Evolutionary conservation across 2,113 vertebrate genomes (phyloP), one percentile per base, ranked within the genome.

Genomic region (Proteles cristata): DNA sequence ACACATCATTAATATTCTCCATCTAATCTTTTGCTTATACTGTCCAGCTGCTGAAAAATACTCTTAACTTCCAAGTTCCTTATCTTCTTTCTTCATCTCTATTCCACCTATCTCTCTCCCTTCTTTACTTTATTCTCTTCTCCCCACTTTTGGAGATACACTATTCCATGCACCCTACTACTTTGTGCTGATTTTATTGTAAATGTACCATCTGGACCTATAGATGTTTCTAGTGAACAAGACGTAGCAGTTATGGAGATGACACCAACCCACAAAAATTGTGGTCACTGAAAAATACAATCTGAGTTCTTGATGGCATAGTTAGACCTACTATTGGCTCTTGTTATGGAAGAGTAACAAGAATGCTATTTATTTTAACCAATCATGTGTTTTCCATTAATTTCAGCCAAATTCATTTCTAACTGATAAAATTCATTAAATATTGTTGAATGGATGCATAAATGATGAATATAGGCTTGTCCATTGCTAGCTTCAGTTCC

Each of bases 391-490:
- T 93, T 92, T 93, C 25, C 1, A 74, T 61, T 90, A 61, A 55
- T 66, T 76, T 89, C 33, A 88, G 2, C 3, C 48, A 91, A 76
- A 43, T 55, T 48, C 90, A 90, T 74, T 84, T 90, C 48, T 74
- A 93, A 48, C 39, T n/a, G 17, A 68, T 73, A 81, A 17, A 96
- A 74, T 71, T 93, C 26, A 45, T 58, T 31, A 87, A 48, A 74
- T 86, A 92, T 35, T 61, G 15, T 68, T 80, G 12, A 93, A 58
- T 66, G 4, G 9, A 45, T 94, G 9, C 55, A 28, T 88, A 85
- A 76, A 94, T 79, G 19, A 48, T 71, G 28, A 35, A 25, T 48
- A 4, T 35, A 68, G 25, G 7, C 1, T 83, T 74, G 3, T 33
- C 25, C 5, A 35, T 61, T 80, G 3, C 26, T 53, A 53, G 45